Percentiles rank a stretch among this genome's conserved stretches.
phyloP scores from a whole-genome alignment of 2,113 vertebrate genomes.

The Halcyon malimbica region DNA sequence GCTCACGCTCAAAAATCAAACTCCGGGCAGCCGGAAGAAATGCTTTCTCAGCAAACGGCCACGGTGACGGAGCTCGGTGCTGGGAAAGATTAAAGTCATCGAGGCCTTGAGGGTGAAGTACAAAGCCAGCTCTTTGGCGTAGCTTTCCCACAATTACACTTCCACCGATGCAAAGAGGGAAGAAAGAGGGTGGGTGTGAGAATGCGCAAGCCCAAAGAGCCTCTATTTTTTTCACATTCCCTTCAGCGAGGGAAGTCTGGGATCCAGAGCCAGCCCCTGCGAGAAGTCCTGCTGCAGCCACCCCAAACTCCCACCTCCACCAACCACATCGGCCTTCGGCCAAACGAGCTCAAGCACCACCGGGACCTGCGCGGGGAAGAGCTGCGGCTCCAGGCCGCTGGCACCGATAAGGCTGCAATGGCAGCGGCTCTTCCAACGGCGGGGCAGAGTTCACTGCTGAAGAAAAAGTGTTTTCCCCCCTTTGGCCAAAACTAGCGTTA shows the following conservation, averaged over 20 bases:
- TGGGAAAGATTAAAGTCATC: conserved; percentile 42
- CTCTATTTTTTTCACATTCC: not conserved
- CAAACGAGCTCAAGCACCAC: not conserved
- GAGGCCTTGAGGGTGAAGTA: conserved; percentile 47
- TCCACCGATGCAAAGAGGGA: not conserved
- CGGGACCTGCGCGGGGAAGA: not conserved
- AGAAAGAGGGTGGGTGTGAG: conserved; percentile 13
- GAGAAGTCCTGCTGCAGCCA: not conserved
- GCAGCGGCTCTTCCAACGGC: fast-evolving
- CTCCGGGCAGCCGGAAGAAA: not conserved
- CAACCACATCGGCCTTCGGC: fast-evolving
- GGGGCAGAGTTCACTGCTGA: not conserved
- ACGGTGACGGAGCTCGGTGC: not conserved
- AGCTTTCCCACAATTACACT: conserved; percentile 40
- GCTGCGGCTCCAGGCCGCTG: not conserved
- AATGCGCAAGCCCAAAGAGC: not conserved
- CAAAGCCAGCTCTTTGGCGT: not conserved
- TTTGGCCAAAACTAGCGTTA: not conserved
- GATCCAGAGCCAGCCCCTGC: not conserved
- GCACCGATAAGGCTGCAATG: fast-evolving
- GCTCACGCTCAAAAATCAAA: not conserved
- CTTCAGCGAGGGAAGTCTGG: not conserved
- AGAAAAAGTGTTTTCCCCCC: not conserved
- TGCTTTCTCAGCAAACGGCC: conserved; percentile 7
- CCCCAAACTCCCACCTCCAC: not conserved